Conservation (phyloP, 2,113 vertebrate genomes). For the Centropus unirufus region DNA sequence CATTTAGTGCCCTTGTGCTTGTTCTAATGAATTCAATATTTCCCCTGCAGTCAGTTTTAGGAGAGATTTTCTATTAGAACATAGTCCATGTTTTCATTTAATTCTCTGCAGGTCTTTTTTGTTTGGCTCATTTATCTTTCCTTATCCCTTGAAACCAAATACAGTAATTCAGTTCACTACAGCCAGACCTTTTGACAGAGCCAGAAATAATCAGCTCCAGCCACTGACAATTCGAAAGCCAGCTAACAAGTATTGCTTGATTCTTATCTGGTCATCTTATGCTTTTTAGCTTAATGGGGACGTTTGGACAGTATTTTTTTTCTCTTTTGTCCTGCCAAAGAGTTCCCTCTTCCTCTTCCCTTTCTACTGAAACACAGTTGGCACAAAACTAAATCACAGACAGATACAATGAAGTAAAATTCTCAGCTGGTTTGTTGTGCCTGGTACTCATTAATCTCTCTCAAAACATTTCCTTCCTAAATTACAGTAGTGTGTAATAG, state of each 20-base stretch:
- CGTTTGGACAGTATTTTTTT: background rate
- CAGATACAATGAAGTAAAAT: background rate
- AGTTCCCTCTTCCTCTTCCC: background rate
- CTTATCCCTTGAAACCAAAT: slow-evolving; percentile 66
- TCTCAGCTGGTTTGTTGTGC: background rate
- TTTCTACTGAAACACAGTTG: background rate
- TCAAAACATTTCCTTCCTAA: background rate
- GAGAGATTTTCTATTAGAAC: slow-evolving; percentile 21
- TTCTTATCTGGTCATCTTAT: background rate
- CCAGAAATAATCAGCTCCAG: slow-evolving; percentile 5
- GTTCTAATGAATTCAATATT: background rate
- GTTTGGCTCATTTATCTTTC: slow-evolving; percentile 64
- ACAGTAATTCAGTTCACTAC: slow-evolving; percentile 44
- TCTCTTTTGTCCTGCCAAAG: background rate
- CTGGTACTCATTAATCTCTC: background rate
- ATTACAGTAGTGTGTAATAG: background rate
- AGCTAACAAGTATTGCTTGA: background rate
- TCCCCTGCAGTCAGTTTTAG: slow-evolving; percentile 9
- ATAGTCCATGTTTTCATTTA: slow-evolving; percentile 68
- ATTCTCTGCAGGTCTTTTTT: slow-evolving; percentile 70
- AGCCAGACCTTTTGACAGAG: slow-evolving; percentile 11
- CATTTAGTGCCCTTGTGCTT: background rate
- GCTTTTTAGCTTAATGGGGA: background rate
- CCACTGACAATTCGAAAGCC: background rate
- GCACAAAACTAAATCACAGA: background rate